Base-by-base conservation (phyloP, 2,888 invertebrate genomes). In the Leucoptera coffeella region DNA sequence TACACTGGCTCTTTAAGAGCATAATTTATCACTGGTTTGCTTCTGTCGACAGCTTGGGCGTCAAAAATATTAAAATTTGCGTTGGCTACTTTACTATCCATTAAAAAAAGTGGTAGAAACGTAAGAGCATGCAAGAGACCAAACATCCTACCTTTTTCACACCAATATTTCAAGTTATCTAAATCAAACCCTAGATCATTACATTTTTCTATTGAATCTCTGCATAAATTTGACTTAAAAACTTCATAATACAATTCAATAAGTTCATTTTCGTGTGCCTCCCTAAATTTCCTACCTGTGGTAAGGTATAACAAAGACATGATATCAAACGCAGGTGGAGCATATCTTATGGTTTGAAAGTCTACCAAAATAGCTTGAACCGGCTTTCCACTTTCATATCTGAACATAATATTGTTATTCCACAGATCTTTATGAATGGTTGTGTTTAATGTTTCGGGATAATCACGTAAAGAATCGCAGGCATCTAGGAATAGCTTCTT, bases 341-440 rank as follows among this genome's bases (percentile, higher is more conserved):
- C n/a, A n/a, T 55, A 61, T 2, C 61, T 41, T 3, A 54, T 29
- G 30, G 58, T 50, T 30, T 67, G 65, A 35, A 45, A 67, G 35
- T 67, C 65, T 2, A 67, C 38, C 1, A 67, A 31, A 2, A 65
- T 14, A 1, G 55, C 51, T 15, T 48, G 49, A 2, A 23, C 37
- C 2, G 60, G 61, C 1, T 31, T 34, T 2, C 40, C 42, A 5
- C 40, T 35, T 0, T 46, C 40, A 26, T 62, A 55, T 28, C 47
- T 49, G 25, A 58, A 67, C 45, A 67, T n/a, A n/a, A n/a, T n/a
- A n/a, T n/a, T n/a, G n/a, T n/a, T n/a, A n/a, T n/a, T n/a, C n/a
- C n/a, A n/a, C 14, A 65, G 29, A 27, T 67, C 67, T 25, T 51
- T 61, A 27, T 67, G 67, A 3, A 57, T 32, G 3, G 61, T 30